These are phyloP conservation scores for Sarcophaga caerulescens DNA, from an alignment of 2,888 invertebrate genomes.

Conservation along the genomic window DNA sequence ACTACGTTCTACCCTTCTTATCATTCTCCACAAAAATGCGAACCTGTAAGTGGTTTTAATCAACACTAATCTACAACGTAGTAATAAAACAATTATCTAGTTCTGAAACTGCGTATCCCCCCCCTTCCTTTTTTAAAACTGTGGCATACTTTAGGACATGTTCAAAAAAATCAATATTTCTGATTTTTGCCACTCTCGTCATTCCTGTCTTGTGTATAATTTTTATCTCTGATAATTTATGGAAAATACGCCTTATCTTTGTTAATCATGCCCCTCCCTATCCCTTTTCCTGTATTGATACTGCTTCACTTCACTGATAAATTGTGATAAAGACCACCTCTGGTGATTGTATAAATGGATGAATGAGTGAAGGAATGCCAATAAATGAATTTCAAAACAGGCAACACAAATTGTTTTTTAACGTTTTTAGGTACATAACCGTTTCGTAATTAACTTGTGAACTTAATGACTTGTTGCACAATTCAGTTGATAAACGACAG, in stretches of 20 bases:
- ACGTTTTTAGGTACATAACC: constrained; percentile 12
- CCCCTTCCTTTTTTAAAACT: too few relatives aligned
- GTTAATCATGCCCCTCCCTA: background rate
- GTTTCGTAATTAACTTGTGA: constrained; percentile 52
- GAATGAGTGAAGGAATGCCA: constrained; percentile 21
- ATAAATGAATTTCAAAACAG: constrained; percentile 21
- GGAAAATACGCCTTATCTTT: constrained; percentile 32
- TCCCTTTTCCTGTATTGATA: background rate
- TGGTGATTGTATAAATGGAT: constrained; percentile 35
- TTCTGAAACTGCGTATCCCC: too few relatives aligned
- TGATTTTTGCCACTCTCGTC: too few relatives aligned
- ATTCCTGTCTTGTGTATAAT: too few relatives aligned
- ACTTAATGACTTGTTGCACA: constrained; percentile 54
- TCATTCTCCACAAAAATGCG: too few relatives aligned
- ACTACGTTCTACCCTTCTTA: too few relatives aligned
- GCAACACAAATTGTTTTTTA: constrained; percentile 34
- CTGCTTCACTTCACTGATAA: constrained; percentile 1
- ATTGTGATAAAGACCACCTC: constrained; percentile 57
- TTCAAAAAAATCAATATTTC: too few relatives aligned
- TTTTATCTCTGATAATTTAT: background rate
- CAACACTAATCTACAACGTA: too few relatives aligned
- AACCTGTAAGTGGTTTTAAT: too few relatives aligned
- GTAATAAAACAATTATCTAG: too few relatives aligned
- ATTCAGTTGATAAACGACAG: constrained; percentile 56
- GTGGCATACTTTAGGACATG: too few relatives aligned